phyloP scores from a whole-genome alignment of 2,797 vertebrate species.

The Coregonus suidteri region DNA sequence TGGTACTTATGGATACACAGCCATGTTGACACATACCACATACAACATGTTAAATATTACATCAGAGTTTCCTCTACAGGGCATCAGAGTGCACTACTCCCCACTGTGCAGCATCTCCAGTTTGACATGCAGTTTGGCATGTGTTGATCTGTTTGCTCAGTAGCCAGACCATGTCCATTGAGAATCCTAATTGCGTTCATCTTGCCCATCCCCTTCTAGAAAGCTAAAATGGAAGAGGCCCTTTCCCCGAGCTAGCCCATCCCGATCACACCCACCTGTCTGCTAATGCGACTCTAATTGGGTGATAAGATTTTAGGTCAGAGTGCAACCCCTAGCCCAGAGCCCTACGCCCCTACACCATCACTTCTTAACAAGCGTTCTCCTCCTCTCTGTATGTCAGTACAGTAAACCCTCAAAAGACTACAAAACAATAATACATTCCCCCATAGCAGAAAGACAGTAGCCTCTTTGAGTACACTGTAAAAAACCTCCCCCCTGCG shows the following conservation, averaged over 20 bases:
- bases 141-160: background rate
- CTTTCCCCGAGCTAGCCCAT: background rate
- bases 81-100: background rate
- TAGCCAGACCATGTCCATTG: background rate
- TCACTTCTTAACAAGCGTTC: background rate
- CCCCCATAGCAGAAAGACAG: constrained; percentile 2
- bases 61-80: background rate
- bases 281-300: constrained; percentile 11
- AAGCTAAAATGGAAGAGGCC: background rate
- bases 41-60: background rate
- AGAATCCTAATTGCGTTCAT: background rate
- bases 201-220: background rate
- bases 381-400: background rate
- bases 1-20: background rate
- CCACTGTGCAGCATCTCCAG: background rate
- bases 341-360: background rate
- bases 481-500: constrained; percentile 15
- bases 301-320: background rate
- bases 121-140: background rate
- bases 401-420: background rate
- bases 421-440: background rate
- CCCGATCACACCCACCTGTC: background rate
- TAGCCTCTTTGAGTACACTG: background rate
- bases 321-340: no score
- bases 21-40: background rate